Percentiles rank a stretch among this genome's conserved stretches.
Conservation (phyloP, 2,797 vertebrate genomes). For the Pantherophis vulpinus region DNA sequence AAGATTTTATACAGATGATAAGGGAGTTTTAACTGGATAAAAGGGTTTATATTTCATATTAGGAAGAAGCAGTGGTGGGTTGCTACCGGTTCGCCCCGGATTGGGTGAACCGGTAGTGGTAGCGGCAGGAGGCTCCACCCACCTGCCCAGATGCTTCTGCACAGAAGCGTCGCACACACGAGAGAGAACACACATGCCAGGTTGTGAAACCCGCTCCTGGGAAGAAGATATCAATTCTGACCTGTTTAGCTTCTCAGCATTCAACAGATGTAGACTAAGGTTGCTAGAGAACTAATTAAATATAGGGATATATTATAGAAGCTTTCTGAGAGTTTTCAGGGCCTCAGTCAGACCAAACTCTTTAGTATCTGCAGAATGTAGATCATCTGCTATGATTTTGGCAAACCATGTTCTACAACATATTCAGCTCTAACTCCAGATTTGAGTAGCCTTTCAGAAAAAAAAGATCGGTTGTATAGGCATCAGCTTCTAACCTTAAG, state of each 20-base stretch:
- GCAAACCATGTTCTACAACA: background rate
- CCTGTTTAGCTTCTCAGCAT: background rate
- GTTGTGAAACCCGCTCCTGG: background rate
- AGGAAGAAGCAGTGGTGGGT: background rate
- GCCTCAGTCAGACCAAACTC: background rate
- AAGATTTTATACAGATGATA: background rate
- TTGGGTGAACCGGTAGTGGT: no score
- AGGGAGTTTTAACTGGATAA: background rate
- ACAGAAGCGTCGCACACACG: no score
- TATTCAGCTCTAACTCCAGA: background rate
- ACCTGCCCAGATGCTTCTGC: no score
- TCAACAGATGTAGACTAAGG: background rate
- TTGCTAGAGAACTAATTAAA: background rate
- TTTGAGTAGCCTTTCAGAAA: background rate
- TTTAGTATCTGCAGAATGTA: background rate
- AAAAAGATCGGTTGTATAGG: background rate
- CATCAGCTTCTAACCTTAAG: background rate
- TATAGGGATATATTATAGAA: background rate
- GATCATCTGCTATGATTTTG: background rate
- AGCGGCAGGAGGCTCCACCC: no score
- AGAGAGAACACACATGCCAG: accelerated
- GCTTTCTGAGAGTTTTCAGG: background rate
- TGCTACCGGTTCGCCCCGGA: no score
- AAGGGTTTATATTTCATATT: background rate
- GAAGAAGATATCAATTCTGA: background rate